These are phyloP conservation scores for Coleophora deauratella DNA, from an alignment of 2,888 invertebrate species.

Conservation along the genomic window DNA sequence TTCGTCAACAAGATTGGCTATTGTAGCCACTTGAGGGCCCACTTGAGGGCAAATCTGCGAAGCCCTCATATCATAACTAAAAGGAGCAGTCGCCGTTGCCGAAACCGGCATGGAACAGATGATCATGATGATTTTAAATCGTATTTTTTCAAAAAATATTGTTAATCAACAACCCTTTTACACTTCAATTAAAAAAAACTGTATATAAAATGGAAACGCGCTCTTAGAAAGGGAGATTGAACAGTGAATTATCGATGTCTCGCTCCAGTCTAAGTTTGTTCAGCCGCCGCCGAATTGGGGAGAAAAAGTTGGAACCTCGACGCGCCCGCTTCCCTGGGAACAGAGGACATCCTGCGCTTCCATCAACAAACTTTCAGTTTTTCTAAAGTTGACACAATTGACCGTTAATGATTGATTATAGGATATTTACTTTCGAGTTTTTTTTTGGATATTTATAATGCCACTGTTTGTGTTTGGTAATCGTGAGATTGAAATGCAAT, in stretches of 20 bases:
- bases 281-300: constrained; percentile 46
- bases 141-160: too few relatives aligned
- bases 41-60: too few relatives aligned
- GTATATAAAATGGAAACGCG: constrained; percentile 39
- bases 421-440: constrained; percentile 54
- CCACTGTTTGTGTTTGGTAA: constrained; percentile 49
- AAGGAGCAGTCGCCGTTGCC: too few relatives aligned
- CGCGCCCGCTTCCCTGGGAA: constrained; percentile 29
- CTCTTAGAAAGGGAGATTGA: constrained; percentile 40
- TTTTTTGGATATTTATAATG: too few relatives aligned
- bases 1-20: too few relatives aligned
- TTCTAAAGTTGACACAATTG: constrained; percentile 43
- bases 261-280: constrained; percentile 59
- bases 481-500: constrained; percentile 22
- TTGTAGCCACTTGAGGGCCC: too few relatives aligned
- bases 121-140: too few relatives aligned
- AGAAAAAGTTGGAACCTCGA: constrained; percentile 39
- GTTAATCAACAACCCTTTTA: too few relatives aligned
- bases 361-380: constrained; percentile 46
- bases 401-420: constrained; percentile 63
- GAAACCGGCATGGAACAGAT: too few relatives aligned
- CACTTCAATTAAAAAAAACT: too few relatives aligned
- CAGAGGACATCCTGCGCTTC: constrained; percentile 51
- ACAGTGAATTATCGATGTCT: constrained; percentile 66
- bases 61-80: too few relatives aligned